phyloP scores from a whole-genome alignment of 2,113 vertebrate species.

The Shinisaurus crocodilurus region DNA sequence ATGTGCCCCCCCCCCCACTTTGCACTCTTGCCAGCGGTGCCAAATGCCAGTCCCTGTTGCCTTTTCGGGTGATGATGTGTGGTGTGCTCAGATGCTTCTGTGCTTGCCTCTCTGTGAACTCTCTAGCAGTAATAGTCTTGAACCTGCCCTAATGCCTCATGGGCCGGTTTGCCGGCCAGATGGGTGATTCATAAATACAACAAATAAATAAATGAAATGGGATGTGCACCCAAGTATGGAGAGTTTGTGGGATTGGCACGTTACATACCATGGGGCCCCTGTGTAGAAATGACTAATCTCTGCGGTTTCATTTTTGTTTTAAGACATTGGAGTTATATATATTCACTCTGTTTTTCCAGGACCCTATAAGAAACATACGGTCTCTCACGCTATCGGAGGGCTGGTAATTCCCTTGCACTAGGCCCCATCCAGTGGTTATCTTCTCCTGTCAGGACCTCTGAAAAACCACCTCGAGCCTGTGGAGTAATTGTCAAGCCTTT shows the following conservation, averaged over 20 bases:
- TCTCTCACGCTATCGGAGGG: not conserved
- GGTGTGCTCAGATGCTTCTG: not conserved
- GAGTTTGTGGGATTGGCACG: not conserved
- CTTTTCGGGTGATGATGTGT: not conserved
- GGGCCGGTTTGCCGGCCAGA: too few relatives aligned
- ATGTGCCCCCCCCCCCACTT: not conserved
- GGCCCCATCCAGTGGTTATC: conserved; percentile 8
- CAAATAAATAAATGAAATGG: too few relatives aligned
- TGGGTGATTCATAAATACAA: too few relatives aligned
- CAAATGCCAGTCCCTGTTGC: not conserved
- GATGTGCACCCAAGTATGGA: too few relatives aligned
- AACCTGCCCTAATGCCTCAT: not conserved
- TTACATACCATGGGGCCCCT: not conserved
- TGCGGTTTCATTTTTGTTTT: not conserved
- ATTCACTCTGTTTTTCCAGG: not conserved
- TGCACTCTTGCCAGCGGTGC: too few relatives aligned
- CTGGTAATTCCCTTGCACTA: not conserved
- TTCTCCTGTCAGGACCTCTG: not conserved
- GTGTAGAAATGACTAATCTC: not conserved
- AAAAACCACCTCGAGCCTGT: conserved; percentile 1
- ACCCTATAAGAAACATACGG: not conserved
- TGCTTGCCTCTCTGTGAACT: not conserved
- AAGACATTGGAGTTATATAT: not conserved
- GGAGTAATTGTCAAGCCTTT: conserved; percentile 1
- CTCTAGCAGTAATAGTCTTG: not conserved